Evolutionary conservation across 2,797 vertebrate genomes (phyloP), one percentile per base, ranked within the genome.

Genomic region (Sebastes reedi): DNA sequence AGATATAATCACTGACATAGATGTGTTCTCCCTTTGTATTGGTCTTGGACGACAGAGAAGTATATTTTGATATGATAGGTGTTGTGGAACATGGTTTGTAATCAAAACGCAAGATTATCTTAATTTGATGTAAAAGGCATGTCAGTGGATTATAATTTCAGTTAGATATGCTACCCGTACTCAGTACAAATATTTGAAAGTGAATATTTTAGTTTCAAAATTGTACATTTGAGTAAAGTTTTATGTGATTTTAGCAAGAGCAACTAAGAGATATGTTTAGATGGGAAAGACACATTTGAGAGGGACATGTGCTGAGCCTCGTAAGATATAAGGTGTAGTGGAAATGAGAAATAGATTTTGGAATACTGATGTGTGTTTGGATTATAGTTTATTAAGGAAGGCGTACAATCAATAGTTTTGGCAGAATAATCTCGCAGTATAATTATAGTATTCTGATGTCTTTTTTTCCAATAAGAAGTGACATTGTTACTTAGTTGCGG

Each of bases 41-140:
- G 32, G 61, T 60, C 54, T 39, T 60, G 24, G 42, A 75, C 20
- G 73, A 75, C 22, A 80, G 42, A 81, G 25, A 72, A 36, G 58
- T 81, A 39, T 85, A 77, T 85, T 84, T 81, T 85, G 46, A 73
- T 83, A 81, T 69, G 36, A 69, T 67, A 34, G 30, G 79, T 84
- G 72, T 68, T 65, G 72, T 76, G 54, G 34, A 80, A 71, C 78
- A 64, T 72, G 32, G 42, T 84, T 78, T 81, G 39, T 77, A 55
- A 76, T 75, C 54, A 75, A 75, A 55, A 52, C 2, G 9, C 39
- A 52, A 72, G 29, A 70, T 68, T 50, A 36, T 70, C 42, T 46
- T 68, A 46, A 58, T 75, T 77, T 60, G n/a, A 69, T 76, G 61
- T 77, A 29, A 76, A 66, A 58, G 60, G 58, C 69, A 80, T 75